phyloP scores from a whole-genome alignment of 2,113 vertebrate genomes.

The Callipepla californica region DNA sequence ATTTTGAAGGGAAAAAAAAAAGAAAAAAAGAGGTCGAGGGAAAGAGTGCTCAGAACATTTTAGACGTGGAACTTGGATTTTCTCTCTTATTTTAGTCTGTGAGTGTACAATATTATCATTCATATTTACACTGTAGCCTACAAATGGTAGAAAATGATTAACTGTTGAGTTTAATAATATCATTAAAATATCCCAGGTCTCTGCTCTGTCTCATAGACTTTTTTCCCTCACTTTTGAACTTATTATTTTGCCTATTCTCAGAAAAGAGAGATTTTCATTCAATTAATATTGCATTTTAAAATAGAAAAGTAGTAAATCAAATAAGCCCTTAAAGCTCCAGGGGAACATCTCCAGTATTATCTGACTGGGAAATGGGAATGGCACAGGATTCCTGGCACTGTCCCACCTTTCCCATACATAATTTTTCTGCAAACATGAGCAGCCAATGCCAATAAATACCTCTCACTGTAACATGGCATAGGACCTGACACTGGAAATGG shows the following conservation, averaged over 20 bases:
- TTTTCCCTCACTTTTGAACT: background rate
- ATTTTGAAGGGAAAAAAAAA: background rate
- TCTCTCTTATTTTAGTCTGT: background rate
- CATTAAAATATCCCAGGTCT: background rate
- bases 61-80: background rate
- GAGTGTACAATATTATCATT: background rate
- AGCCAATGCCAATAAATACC: constrained; percentile 12
- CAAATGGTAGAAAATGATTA: background rate
- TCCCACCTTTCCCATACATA: background rate
- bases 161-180: background rate
- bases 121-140: background rate
- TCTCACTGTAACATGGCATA: background rate
- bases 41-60: background rate
- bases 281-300: background rate
- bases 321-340: background rate
- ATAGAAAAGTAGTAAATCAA: background rate
- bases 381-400: background rate
- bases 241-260: background rate
- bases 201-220: background rate
- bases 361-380: background rate
- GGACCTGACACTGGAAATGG: constrained; percentile 44
- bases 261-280: background rate
- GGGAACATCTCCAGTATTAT: background rate
- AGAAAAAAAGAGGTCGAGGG: background rate
- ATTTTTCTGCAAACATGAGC: background rate